Percentiles rank a stretch among this genome's conserved stretches.
Evolutionary conservation across 2,888 invertebrate genomes (phyloP).

Genomic region (Slavum lentiscoides): DNA sequence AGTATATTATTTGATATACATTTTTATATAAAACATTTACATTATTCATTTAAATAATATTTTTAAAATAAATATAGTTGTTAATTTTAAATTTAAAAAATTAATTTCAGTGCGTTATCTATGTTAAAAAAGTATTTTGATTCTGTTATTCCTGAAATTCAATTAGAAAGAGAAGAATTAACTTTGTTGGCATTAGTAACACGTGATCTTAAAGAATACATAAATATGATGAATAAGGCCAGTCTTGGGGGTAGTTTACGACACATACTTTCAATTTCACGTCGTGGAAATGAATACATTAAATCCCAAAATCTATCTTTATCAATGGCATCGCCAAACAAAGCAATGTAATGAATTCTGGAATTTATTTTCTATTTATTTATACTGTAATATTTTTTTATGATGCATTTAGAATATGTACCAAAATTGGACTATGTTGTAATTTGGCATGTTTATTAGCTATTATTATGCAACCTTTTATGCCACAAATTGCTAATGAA

Average conservation of each 20-base stretch:
- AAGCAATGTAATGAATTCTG: conserved; percentile 66
- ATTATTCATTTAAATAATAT: no score
- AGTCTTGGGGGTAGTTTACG: conserved; percentile 83
- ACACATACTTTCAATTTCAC: conserved; percentile 82
- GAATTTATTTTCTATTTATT: conserved; percentile 16
- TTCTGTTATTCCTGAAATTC: conserved; percentile 70
- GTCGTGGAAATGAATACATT: conserved; percentile 95
- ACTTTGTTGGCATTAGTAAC: conserved; percentile 77
- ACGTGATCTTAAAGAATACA: conserved; percentile 75
- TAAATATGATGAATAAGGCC: conserved; percentile 73
- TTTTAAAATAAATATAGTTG: no score
- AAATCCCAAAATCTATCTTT: conserved; percentile 95
- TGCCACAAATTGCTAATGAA: conserved; percentile 77
- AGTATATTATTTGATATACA: conserved; percentile 61
- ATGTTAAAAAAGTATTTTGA: conserved; percentile 86
- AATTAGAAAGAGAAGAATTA: conserved; percentile 69
- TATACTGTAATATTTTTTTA: background rate
- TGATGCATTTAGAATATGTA: conserved; percentile 70
- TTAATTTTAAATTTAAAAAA: background rate
- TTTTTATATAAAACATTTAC: background rate
- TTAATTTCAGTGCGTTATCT: conserved; percentile 71
- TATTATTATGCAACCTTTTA: conserved; percentile 83
- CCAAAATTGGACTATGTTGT: conserved; percentile 81
- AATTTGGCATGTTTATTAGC: conserved; percentile 81
- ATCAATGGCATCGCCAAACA: conserved; percentile 77